Percentiles rank a stretch among this genome's conserved stretches.
Evolutionary conservation across 2,888 invertebrate species (phyloP).

Genomic region (Megaustenia siamemsis): DNA sequence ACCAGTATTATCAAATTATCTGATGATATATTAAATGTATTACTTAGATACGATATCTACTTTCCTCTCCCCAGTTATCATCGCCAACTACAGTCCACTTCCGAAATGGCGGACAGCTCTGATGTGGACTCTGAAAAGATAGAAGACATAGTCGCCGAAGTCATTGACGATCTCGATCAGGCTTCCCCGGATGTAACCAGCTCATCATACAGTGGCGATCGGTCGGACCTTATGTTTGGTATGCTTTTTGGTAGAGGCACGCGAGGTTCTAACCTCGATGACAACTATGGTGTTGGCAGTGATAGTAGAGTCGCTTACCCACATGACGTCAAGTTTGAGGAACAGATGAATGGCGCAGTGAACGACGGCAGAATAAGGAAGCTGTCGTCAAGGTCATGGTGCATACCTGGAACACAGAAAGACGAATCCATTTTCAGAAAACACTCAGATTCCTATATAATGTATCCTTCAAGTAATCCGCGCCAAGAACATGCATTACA

Average conservation of each 20-base stretch:
- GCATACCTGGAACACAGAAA: background rate
- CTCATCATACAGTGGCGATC: background rate
- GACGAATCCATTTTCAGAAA: constrained; percentile 22
- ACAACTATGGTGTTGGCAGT: constrained; percentile 30
- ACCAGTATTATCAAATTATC: too few species aligned
- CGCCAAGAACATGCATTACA: background rate
- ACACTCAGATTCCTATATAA: constrained; percentile 29
- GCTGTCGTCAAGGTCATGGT: constrained; percentile 27
- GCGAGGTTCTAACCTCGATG: constrained; percentile 38
- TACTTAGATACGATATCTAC: background rate
- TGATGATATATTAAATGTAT: background rate
- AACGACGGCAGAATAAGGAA: background rate
- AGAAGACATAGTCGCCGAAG: constrained; percentile 23
- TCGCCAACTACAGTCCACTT: constrained; percentile 56
- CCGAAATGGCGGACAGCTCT: constrained; percentile 44
- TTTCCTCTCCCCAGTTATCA: constrained; percentile 56
- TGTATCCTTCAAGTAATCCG: background rate
- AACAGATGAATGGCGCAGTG: constrained; percentile 8
- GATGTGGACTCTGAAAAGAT: constrained; percentile 4
- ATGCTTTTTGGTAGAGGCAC: background rate
- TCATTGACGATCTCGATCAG: constrained; percentile 7
- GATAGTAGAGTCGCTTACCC: constrained; percentile 26
- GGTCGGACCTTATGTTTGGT: constrained; percentile 8
- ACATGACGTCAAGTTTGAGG: constrained; percentile 1
- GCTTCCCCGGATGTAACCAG: constrained; percentile 40